These are phyloP conservation scores for Macrosiphum euphorbiae DNA, from an alignment of 2,888 invertebrate species.

Conservation along the genomic window DNA sequence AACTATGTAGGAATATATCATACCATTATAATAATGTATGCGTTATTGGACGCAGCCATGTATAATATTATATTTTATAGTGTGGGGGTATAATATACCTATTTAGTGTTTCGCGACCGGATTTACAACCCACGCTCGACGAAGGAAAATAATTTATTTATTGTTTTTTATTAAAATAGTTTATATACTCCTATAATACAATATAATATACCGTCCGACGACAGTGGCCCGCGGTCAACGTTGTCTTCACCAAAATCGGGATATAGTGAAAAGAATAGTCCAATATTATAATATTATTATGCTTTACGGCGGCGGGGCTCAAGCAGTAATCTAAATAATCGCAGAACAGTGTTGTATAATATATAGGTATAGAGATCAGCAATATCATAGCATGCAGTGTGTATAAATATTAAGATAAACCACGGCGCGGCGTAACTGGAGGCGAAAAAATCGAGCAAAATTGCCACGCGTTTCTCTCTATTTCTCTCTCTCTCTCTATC, in stretches of 20 bases:
- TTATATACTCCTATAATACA: background rate
- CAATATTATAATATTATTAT: background rate
- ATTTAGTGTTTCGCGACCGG: slow-evolving; percentile 19
- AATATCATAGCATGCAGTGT: background rate
- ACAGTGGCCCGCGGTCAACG: slow-evolving; percentile 38
- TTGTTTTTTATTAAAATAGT: background rate
- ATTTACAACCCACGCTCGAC: slow-evolving; percentile 14
- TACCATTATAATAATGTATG: background rate
- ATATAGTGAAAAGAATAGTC: background rate
- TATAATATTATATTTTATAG: background rate
- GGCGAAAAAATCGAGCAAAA: slow-evolving; percentile 1
- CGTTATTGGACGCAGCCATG: background rate
- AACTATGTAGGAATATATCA: background rate
- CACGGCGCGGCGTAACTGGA: background rate
- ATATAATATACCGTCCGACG: background rate
- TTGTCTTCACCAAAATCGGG: background rate
- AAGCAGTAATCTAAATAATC: slow-evolving; percentile 6
- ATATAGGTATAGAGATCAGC: background rate
- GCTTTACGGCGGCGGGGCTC: background rate
- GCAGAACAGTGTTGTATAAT: background rate
- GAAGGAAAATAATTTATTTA: background rate
- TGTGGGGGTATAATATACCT: background rate
- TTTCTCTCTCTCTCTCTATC: background rate
- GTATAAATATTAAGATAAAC: slow-evolving; percentile 2
- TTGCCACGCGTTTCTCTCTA: background rate